Evolutionary conservation across 2,888 invertebrate species (phyloP).

Genomic region (Thumatha senex): DNA sequence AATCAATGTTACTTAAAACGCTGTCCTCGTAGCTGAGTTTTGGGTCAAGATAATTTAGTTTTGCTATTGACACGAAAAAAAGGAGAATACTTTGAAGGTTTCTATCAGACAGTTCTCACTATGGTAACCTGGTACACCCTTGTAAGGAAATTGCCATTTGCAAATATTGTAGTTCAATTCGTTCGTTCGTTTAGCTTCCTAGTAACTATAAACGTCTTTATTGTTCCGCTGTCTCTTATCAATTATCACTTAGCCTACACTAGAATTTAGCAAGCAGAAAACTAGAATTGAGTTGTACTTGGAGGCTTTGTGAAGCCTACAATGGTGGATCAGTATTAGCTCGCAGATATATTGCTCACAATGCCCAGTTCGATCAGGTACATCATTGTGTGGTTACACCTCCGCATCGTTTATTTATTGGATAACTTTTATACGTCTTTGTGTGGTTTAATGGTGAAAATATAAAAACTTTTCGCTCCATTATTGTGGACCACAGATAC

Average conservation of each 20-base stretch:
- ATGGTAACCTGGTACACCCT: too few relatives aligned
- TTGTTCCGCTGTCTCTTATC: neutral
- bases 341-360: conserved; percentile 13
- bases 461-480: neutral
- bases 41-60: too few relatives aligned
- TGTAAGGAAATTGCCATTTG: too few relatives aligned
- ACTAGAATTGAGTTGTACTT: conserved; percentile 41
- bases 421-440: neutral
- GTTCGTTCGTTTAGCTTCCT: too few relatives aligned
- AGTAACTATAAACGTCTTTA: neutral
- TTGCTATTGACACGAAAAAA: too few relatives aligned
- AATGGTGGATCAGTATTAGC: conserved; percentile 48
- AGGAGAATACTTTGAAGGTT: too few relatives aligned
- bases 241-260: conserved; percentile 4
- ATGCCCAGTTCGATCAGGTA: neutral
- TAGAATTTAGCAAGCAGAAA: conserved; percentile 41
- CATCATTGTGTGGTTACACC: conserved; percentile 9
- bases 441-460: conserved; percentile 1
- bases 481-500: neutral
- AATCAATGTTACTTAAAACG: too few relatives aligned
- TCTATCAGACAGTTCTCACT: too few relatives aligned
- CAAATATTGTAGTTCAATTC: too few relatives aligned
- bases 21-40: too few relatives aligned
- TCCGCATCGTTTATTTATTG: conserved; percentile 10
- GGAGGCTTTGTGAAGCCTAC: conserved; percentile 46